These are phyloP conservation scores for Chaenogobius annularis DNA, from an alignment of 2,113 vertebrate genomes.

Conservation along the genomic window DNA sequence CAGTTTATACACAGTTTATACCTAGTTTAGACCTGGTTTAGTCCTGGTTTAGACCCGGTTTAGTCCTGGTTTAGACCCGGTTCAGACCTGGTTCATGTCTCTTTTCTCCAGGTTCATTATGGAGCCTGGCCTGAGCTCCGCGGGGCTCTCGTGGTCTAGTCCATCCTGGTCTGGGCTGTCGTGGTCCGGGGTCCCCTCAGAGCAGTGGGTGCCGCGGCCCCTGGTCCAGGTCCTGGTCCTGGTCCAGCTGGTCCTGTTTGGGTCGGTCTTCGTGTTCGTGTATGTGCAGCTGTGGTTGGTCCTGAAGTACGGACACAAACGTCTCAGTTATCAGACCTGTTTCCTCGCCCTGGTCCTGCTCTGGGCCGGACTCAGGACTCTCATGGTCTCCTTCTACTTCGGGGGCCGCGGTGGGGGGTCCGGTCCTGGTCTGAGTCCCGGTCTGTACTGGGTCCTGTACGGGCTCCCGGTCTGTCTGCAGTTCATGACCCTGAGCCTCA, in stretches of 20 bases:
- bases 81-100: background rate
- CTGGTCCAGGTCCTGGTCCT: conserved; percentile 89
- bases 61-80: background rate
- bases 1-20: background rate
- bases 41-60: background rate
- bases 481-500: conserved; percentile 94
- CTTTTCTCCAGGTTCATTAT: background rate
- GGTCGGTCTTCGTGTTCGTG: conserved; percentile 88
- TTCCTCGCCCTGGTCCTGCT: conserved; percentile 94
- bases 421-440: conserved; percentile 86
- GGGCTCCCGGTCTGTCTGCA: conserved; percentile 95
- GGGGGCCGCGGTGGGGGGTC: conserved; percentile 79
- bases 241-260: conserved; percentile 90
- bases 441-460: conserved; percentile 94
- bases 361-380: conserved; percentile 90
- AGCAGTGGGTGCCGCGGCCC: conserved; percentile 79
- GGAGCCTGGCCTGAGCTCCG: background rate
- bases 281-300: conserved; percentile 94
- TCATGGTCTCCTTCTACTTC: conserved; percentile 97
- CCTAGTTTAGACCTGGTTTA: conserved; percentile 2
- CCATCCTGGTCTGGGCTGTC: too few species aligned
- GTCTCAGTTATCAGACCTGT: conserved; percentile 92
- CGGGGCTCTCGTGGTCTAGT: background rate
- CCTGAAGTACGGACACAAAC: conserved; percentile 89
- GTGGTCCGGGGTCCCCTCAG: conserved; percentile 82